phyloP scores from a whole-genome alignment of 1,140 invertebrate species.

The Ruditapes philippinarum region DNA sequence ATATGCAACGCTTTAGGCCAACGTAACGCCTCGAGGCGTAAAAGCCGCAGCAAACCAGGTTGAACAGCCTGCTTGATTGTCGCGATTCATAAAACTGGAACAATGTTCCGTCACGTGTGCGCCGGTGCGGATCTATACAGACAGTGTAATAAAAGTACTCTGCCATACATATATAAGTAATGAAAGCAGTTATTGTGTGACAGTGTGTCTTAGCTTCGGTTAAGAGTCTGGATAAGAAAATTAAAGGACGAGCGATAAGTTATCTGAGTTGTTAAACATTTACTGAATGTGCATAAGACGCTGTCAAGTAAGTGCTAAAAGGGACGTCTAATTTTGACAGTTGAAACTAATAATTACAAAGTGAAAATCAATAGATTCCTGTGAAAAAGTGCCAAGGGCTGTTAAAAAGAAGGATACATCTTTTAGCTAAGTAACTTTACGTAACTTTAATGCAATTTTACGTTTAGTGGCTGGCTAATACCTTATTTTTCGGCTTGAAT shows the following conservation, averaged over 20 bases:
- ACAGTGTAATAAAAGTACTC: background rate
- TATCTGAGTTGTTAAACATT: background rate
- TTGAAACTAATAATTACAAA: background rate
- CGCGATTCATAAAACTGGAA: conserved; percentile 45
- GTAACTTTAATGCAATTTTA: background rate
- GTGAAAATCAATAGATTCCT: background rate
- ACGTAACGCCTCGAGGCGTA: conserved; percentile 14
- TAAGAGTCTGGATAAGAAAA: background rate
- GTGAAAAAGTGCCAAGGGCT: background rate
- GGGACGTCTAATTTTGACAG: conserved; percentile 10
- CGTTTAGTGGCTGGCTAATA: no score
- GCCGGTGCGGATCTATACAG: background rate
- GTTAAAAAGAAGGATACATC: background rate
- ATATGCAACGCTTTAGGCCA: conserved; percentile 2
- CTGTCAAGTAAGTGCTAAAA: conserved; percentile 14
- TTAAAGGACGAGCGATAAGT: no score
- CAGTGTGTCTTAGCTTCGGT: background rate
- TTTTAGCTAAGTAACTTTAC: background rate
- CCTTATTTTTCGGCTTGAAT: no score
- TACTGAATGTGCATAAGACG: no score
- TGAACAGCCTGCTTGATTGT: conserved; percentile 36
- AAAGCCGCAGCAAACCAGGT: background rate
- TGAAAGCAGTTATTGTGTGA: background rate
- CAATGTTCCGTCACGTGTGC: conserved; percentile 17
- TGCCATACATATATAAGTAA: conserved; percentile 7